Conservation (phyloP, 2,888 invertebrate genomes). For the Troglohyphantes excavatus region DNA sequence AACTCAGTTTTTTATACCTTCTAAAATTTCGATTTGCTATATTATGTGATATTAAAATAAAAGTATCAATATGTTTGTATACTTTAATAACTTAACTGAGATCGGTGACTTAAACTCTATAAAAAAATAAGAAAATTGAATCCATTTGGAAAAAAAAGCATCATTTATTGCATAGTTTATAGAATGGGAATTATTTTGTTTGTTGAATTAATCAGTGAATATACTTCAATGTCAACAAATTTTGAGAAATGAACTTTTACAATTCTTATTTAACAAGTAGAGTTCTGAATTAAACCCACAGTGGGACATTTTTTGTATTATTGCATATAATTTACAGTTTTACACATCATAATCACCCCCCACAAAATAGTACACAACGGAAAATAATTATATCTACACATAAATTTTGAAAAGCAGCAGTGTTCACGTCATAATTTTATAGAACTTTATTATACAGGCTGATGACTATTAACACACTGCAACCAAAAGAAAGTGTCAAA, state of each 20-base stretch:
- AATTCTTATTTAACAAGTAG: slow-evolving; percentile 12
- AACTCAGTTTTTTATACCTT: no score
- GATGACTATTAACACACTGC: slow-evolving; percentile 78
- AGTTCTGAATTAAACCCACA: slow-evolving; percentile 1
- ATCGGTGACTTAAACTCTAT: no score
- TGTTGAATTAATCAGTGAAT: slow-evolving; percentile 34
- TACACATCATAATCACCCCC: slow-evolving; percentile 7
- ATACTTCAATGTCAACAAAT: slow-evolving; percentile 16
- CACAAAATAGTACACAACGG: not conserved
- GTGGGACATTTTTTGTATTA: slow-evolving; percentile 9
- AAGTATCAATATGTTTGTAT: no score
- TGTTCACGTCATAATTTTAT: slow-evolving; percentile 56
- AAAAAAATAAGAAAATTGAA: not conserved
- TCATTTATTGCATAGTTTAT: slow-evolving; percentile 59
- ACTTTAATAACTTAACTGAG: no score
- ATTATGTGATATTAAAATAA: no score
- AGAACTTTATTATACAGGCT: slow-evolving; percentile 76
- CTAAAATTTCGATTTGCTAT: no score
- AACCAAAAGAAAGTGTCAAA: slow-evolving; percentile 66
- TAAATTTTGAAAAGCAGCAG: slow-evolving; percentile 17
- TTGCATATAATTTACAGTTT: slow-evolving; percentile 22
- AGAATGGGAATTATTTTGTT: slow-evolving; percentile 26
- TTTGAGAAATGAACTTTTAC: slow-evolving; percentile 4
- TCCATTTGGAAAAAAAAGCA: slow-evolving; percentile 34
- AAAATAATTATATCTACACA: slow-evolving; percentile 18